Conservation (phyloP, 2,113 vertebrate species). For the Sinocyclocheilus maitianheensis region DNA sequence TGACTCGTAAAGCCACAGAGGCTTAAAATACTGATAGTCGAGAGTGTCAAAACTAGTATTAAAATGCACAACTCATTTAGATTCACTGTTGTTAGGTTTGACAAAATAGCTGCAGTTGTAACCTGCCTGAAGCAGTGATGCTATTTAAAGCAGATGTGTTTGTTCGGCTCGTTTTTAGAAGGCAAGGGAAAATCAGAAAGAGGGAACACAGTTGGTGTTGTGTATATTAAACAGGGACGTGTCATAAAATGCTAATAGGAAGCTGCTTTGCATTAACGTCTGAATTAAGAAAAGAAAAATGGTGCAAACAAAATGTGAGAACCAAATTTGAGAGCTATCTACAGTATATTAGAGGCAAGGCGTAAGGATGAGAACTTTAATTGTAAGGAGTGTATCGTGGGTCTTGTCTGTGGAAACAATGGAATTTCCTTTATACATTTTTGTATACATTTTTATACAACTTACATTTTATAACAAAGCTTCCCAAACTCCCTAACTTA, state of each 20-base stretch:
- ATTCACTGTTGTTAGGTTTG: background rate
- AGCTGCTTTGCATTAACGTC: background rate
- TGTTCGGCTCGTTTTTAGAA: background rate
- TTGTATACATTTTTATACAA: too few species aligned
- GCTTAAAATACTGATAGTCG: background rate
- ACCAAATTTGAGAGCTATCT: background rate
- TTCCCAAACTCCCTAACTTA: background rate
- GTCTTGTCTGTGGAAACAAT: too few species aligned
- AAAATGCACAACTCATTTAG: constrained; percentile 12
- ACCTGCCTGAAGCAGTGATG: constrained; percentile 34
- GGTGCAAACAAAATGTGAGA: background rate
- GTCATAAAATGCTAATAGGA: background rate
- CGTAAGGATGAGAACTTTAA: background rate
- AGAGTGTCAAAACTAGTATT: background rate
- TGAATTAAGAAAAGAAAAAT: background rate
- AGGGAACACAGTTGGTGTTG: background rate
- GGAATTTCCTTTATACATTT: too few species aligned
- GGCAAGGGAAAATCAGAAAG: background rate
- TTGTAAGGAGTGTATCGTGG: background rate
- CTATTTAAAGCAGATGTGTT: constrained; percentile 26
- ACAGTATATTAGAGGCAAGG: background rate
- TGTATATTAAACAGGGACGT: background rate
- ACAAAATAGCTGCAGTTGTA: constrained; percentile 4
- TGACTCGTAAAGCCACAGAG: background rate
- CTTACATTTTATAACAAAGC: background rate